These are phyloP conservation scores for Anolis apletophallus DNA, from an alignment of 2,797 vertebrate species.

Conservation along the genomic window DNA sequence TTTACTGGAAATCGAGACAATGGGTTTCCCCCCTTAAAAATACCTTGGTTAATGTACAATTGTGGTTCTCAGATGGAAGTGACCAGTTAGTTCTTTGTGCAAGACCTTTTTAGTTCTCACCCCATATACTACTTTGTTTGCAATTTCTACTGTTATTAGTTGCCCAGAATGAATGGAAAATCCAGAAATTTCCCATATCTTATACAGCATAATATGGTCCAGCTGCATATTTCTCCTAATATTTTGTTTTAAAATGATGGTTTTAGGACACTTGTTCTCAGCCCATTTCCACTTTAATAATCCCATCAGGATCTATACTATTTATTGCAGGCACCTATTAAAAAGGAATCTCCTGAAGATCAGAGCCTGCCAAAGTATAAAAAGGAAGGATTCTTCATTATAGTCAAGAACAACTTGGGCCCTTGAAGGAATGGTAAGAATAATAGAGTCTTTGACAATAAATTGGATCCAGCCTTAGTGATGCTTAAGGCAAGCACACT, in stretches of 20 bases:
- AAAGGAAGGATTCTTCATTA: not conserved
- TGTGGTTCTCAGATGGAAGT: slow-evolving; percentile 17
- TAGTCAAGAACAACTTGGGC: not conserved
- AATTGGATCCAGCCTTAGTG: not conserved
- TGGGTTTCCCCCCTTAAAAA: slow-evolving; percentile 19
- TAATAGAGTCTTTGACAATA: not conserved
- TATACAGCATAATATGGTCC: not conserved
- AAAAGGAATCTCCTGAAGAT: not conserved
- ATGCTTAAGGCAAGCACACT: not conserved
- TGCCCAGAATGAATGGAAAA: not conserved
- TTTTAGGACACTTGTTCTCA: not conserved
- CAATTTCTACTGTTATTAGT: not conserved
- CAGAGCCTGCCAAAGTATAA: not conserved
- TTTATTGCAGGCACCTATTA: not conserved
- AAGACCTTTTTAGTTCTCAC: not conserved
- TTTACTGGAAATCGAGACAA: slow-evolving; percentile 23
- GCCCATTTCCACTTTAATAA: not conserved
- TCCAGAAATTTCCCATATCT: not conserved
- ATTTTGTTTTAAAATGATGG: not conserved
- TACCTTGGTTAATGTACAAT: not conserved
- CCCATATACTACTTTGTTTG: not conserved
- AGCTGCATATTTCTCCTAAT: not conserved
- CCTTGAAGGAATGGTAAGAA: not conserved
- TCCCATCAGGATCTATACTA: not conserved
- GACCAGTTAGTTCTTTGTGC: not conserved